Conservation (phyloP, 1,140 invertebrate genomes). For the Pseudomyrmex dendroicus region DNA sequence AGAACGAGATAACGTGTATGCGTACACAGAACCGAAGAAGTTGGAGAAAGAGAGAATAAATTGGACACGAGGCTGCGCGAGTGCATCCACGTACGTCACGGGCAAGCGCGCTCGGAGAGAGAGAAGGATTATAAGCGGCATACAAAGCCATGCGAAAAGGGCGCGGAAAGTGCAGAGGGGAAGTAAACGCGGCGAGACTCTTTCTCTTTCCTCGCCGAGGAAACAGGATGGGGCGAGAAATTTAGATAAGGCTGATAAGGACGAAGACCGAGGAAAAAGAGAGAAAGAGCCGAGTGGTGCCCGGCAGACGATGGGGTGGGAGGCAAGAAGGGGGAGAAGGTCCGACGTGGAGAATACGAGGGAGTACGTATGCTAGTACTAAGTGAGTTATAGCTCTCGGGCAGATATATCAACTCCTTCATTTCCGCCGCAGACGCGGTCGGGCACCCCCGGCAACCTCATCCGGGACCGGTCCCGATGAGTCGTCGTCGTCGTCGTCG, state of each 20-base stretch:
- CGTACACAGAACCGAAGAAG: neutral
- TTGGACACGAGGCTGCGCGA: constrained; percentile 51
- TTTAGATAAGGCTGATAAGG: constrained; percentile 48
- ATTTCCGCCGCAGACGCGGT: constrained; percentile 81
- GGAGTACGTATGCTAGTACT: constrained; percentile 78
- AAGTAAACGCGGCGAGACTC: neutral
- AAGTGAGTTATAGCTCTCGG: constrained; percentile 82
- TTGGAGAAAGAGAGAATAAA: constrained; percentile 46
- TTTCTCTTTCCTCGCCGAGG: constrained; percentile 8
- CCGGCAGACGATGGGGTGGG: constrained; percentile 26
- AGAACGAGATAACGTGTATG: constrained; percentile 40
- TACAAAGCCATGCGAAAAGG: constrained; percentile 52
- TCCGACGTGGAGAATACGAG: no score
- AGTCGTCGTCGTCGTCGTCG: constrained; percentile 34
- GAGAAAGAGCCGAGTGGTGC: constrained; percentile 45
- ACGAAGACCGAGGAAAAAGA: constrained; percentile 11
- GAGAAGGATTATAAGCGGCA: constrained; percentile 48
- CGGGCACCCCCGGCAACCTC: constrained; percentile 50
- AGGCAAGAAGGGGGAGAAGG: constrained; percentile 47
- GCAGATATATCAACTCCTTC: constrained; percentile 83
- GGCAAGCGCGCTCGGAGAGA: constrained; percentile 12
- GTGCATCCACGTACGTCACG: constrained; percentile 41
- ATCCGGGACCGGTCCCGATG: constrained; percentile 55
- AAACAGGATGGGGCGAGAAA: constrained; percentile 53
- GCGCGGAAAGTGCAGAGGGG: constrained; percentile 45